Percentiles rank a stretch among this genome's conserved stretches.
phyloP scores from a whole-genome alignment of 2,888 invertebrate species.

The Lamproptera curius region DNA sequence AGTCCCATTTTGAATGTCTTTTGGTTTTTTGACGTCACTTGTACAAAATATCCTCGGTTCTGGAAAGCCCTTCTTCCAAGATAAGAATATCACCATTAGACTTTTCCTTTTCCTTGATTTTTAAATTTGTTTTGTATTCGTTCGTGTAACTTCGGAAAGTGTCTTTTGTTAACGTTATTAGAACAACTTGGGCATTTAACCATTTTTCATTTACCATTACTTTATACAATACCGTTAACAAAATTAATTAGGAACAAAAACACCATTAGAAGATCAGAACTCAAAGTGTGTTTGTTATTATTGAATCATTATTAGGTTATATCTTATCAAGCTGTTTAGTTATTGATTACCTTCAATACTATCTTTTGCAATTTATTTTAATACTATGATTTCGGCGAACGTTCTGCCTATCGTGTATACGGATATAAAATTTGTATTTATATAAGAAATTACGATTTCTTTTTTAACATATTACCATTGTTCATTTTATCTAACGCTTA shows the following conservation, averaged over 20 bases:
- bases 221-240: too few species aligned
- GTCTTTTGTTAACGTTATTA: slow-evolving; percentile 37
- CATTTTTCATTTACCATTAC: slow-evolving; percentile 43
- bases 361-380: slow-evolving; percentile 28
- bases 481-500: too few species aligned
- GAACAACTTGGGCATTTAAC: slow-evolving; percentile 30
- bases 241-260: too few species aligned
- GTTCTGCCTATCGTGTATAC: too few species aligned
- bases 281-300: slow-evolving; percentile 24
- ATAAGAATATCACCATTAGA: slow-evolving; percentile 56
- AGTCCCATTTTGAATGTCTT: slow-evolving; percentile 26
- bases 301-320: slow-evolving; percentile 24
- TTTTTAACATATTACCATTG: too few species aligned
- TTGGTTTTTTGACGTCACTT: slow-evolving; percentile 36
- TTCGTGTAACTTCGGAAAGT: slow-evolving; percentile 54
- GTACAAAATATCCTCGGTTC: slow-evolving; percentile 36
- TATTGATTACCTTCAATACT: slow-evolving; percentile 60
- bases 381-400: slow-evolving; percentile 6
- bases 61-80: slow-evolving; percentile 41
- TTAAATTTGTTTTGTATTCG: slow-evolving; percentile 59
- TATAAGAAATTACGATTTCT: too few species aligned
- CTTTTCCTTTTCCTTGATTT: slow-evolving; percentile 59
- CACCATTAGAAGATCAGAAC: slow-evolving; percentile 13
- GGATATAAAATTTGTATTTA: too few species aligned
- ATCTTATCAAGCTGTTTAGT: slow-evolving; percentile 46